A percentile compares a stretch with the other conserved stretches of the same genome.
Conservation (phyloP, 2,113 vertebrate species). For the Plecturocebus donacophilus region DNA sequence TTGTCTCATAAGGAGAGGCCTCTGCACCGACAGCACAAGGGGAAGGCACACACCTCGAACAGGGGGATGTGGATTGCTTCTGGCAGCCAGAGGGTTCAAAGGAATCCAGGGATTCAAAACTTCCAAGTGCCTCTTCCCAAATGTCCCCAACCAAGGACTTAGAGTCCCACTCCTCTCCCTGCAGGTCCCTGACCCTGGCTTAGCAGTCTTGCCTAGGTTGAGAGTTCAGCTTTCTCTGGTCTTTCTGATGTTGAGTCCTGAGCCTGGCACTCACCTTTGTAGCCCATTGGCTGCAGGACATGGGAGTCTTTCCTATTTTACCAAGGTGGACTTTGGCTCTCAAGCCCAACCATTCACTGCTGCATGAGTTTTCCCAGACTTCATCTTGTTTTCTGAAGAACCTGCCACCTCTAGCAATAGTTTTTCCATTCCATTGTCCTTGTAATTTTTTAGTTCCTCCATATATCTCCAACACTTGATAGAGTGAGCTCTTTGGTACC, state of each 20-base stretch:
- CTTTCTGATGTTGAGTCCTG: neutral
- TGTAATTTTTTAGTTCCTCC: neutral
- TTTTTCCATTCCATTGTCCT: neutral
- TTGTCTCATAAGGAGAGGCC: neutral
- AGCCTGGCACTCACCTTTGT: neutral
- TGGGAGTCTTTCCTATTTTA: neutral
- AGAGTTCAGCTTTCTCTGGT: neutral
- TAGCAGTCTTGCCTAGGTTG: neutral
- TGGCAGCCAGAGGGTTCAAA: neutral
- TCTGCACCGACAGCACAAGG: neutral
- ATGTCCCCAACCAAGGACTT: neutral
- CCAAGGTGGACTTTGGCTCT: neutral
- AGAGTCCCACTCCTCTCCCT: neutral
- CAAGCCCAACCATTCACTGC: neutral
- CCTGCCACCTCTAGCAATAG: neutral
- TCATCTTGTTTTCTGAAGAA: neutral
- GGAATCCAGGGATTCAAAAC: neutral
- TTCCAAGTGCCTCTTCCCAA: neutral
- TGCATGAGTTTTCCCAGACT: neutral
- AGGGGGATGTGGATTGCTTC: neutral
- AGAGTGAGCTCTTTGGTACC: neutral
- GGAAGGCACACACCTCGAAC: neutral
- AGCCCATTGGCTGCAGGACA: neutral
- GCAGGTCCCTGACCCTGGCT: neutral
- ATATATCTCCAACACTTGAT: neutral